Percentiles rank a stretch among this genome's conserved stretches.
These are phyloP conservation scores for Pelodiscus sinensis DNA, from an alignment of 2,113 vertebrate species.

Conservation along the genomic window DNA sequence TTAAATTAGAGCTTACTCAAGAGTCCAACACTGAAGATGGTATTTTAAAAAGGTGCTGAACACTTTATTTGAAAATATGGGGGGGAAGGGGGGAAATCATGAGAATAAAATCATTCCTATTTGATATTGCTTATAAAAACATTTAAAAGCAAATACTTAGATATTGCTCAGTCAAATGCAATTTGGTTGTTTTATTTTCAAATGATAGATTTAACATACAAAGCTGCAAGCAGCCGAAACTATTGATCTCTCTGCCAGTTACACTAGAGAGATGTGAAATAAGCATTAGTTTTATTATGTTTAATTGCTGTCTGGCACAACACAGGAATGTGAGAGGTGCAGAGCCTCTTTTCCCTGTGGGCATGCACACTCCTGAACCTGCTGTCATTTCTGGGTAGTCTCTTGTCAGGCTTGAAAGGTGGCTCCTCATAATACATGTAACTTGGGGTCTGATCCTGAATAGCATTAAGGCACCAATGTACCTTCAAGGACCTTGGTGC, in stretches of 20 bases:
- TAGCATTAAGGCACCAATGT: neutral
- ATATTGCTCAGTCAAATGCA: neutral
- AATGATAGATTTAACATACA: slow-evolving; percentile 45
- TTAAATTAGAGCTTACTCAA: slow-evolving; percentile 64
- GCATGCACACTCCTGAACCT: fast-evolving
- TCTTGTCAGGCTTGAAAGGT: neutral
- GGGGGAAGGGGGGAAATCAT: slow-evolving; percentile 43
- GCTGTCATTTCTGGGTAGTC: neutral
- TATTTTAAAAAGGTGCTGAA: slow-evolving; percentile 60
- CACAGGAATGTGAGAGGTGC: neutral
- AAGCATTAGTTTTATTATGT: slow-evolving; percentile 27
- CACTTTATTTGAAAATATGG: slow-evolving; percentile 60
- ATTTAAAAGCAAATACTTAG: slow-evolving; percentile 47
- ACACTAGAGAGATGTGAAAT: slow-evolving; percentile 39
- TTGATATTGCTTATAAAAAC: slow-evolving; percentile 63
- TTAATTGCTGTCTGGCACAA: neutral
- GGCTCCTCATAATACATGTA: neutral
- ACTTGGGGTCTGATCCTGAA: neutral
- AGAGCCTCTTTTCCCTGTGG: neutral
- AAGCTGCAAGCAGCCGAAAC: slow-evolving; percentile 39
- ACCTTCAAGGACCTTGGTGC: neutral
- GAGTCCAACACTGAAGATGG: slow-evolving; percentile 51
- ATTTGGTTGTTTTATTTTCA: slow-evolving; percentile 9
- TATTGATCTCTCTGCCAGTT: slow-evolving; percentile 13
- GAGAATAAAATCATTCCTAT: slow-evolving; percentile 53